phyloP scores from a whole-genome alignment of 2,797 vertebrate genomes.

The Leptodactylus fallax region DNA sequence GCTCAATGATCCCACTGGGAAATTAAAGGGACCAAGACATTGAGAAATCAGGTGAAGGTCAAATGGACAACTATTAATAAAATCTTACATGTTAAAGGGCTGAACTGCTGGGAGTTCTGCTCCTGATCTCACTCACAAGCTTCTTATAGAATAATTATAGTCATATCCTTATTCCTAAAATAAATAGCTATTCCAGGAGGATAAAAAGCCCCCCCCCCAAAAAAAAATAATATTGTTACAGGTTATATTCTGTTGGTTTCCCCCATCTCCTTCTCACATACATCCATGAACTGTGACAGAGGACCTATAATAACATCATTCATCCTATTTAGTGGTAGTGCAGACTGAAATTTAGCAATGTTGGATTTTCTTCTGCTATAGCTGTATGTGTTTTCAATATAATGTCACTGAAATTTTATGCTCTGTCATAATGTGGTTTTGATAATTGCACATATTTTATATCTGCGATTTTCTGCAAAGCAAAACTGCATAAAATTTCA shows the following conservation, averaged over 20 bases:
- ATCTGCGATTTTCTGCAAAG: too few species aligned
- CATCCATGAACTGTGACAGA: not conserved
- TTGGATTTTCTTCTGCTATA: too few species aligned
- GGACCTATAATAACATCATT: too few species aligned
- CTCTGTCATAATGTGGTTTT: too few species aligned
- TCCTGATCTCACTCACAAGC: not conserved
- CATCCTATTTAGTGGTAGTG: not conserved
- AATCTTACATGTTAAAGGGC: not conserved
- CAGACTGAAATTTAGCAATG: not conserved
- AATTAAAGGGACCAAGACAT: not conserved
- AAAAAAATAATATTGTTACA: not conserved
- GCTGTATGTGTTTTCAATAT: too few species aligned
- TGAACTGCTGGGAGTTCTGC: not conserved
- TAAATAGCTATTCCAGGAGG: not conserved
- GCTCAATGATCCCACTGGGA: not conserved
- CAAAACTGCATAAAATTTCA: too few species aligned
- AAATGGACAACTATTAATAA: constrained; percentile 17
- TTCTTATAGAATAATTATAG: not conserved
- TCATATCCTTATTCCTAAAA: not conserved
- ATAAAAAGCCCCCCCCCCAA: not conserved
- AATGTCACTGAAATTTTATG: too few species aligned
- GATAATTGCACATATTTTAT: too few species aligned
- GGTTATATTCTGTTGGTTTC: too few species aligned
- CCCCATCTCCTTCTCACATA: not conserved
- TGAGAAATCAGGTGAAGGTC: constrained; percentile 1